phyloP scores from a whole-genome alignment of 2,113 vertebrate genomes.

The Scolopax mira region DNA sequence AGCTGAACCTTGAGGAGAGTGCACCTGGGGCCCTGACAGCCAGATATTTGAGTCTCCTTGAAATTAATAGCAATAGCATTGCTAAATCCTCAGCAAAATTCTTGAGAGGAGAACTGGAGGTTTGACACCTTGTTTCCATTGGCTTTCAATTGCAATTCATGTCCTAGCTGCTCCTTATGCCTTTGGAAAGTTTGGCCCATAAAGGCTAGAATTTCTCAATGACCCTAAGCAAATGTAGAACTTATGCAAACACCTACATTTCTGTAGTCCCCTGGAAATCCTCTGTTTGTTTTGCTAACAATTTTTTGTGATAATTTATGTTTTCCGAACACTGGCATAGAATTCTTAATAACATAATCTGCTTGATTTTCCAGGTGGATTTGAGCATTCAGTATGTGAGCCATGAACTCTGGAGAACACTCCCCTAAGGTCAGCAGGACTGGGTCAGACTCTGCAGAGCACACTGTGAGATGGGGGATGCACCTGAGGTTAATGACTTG shows the following conservation, averaged over 20 bases:
- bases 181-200: background rate
- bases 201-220: slow-evolving; percentile 5
- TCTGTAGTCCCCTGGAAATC: slow-evolving; percentile 28
- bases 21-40: background rate
- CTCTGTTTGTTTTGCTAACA: slow-evolving; percentile 41
- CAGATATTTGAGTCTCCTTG: background rate
- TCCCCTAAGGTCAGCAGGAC: slow-evolving; percentile 13
- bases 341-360: slow-evolving; percentile 30
- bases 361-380: slow-evolving; percentile 42
- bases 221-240: background rate
- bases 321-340: slow-evolving; percentile 21
- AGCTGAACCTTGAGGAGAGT: background rate
- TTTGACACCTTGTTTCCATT: background rate
- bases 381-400: background rate
- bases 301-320: slow-evolving; percentile 43
- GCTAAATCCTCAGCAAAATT: background rate
- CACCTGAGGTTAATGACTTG: slow-evolving; percentile 40
- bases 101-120: background rate
- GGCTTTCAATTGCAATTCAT: background rate
- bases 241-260: slow-evolving; percentile 13
- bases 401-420: slow-evolving; percentile 52
- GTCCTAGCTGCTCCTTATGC: background rate
- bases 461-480: slow-evolving; percentile 12
- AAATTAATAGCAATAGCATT: background rate
- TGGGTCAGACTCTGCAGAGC: slow-evolving; percentile 3